phyloP scores from a whole-genome alignment of 2,113 vertebrate genomes.

The Nestor notabilis region DNA sequence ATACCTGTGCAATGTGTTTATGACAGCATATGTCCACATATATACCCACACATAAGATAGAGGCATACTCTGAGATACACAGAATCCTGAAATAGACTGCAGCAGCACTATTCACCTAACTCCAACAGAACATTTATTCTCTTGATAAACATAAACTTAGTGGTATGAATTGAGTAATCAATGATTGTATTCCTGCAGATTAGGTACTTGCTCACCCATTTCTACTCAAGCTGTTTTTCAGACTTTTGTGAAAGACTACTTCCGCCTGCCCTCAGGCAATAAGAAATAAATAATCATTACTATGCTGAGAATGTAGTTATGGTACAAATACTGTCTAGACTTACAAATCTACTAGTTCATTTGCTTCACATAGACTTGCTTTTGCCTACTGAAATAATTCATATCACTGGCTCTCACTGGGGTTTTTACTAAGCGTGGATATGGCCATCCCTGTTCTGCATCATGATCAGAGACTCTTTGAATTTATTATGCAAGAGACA shows the following conservation, averaged over 20 bases:
- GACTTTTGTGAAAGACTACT: neutral
- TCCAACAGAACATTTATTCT: neutral
- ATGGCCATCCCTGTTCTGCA: neutral
- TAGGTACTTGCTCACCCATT: neutral
- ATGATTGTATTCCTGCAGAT: constrained; percentile 4
- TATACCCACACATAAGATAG: too few relatives aligned
- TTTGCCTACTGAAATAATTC: neutral
- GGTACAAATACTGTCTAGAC: constrained; percentile 29
- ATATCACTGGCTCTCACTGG: neutral
- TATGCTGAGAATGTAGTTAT: neutral
- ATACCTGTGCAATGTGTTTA: neutral
- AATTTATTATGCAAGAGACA: neutral
- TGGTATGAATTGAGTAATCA: neutral
- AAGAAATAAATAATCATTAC: constrained; percentile 32
- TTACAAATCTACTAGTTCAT: constrained; percentile 8
- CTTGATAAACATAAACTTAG: neutral
- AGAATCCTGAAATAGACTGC: neutral
- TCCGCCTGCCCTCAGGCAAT: constrained; percentile 24
- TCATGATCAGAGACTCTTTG: neutral
- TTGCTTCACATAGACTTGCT: neutral
- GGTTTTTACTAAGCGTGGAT: neutral
- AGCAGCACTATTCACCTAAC: neutral
- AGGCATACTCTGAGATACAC: neutral
- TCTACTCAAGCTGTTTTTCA: neutral
- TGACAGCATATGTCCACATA: too few relatives aligned